Conservation (phyloP, 92 coral and sea anemone species). For the Anthopleura xanthogrammica region DNA sequence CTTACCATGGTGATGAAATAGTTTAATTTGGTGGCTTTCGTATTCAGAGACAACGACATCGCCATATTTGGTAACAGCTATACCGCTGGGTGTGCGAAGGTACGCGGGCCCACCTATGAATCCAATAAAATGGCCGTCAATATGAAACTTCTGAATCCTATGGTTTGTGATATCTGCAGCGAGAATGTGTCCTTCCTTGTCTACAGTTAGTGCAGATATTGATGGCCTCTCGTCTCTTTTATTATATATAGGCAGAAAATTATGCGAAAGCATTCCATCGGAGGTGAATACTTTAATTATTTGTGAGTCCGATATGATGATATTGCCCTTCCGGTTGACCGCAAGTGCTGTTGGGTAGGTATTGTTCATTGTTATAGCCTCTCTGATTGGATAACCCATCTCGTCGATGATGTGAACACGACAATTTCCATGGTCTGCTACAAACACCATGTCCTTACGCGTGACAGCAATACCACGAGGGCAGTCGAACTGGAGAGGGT, state of each 20-base stretch:
- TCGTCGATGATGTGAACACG: slow-evolving; percentile 65
- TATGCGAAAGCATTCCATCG: slow-evolving; percentile 68
- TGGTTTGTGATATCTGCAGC: slow-evolving; percentile 76
- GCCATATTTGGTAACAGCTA: slow-evolving; percentile 70
- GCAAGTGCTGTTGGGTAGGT: slow-evolving; percentile 72
- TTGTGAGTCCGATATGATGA: slow-evolving; percentile 76
- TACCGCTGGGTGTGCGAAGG: slow-evolving; percentile 86
- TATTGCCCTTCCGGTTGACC: slow-evolving; percentile 68
- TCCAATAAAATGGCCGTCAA: slow-evolving; percentile 84
- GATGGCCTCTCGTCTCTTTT: slow-evolving; percentile 74
- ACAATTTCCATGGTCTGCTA: slow-evolving; percentile 77
- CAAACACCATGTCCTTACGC: slow-evolving; percentile 53
- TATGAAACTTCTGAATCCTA: slow-evolving; percentile 84
- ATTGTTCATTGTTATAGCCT: slow-evolving; percentile 73
- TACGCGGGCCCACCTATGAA: slow-evolving; percentile 84
- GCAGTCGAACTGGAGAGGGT: slow-evolving; percentile 72
- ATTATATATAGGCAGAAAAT: slow-evolving; percentile 83
- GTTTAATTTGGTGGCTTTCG: slow-evolving; percentile 71
- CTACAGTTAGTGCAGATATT: slow-evolving; percentile 77
- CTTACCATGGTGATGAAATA: slow-evolving; percentile 65
- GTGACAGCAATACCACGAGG: slow-evolving; percentile 72
- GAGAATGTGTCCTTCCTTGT: slow-evolving; percentile 68
- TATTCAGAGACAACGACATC: slow-evolving; percentile 81
- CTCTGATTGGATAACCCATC: slow-evolving; percentile 63
- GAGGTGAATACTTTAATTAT: slow-evolving; percentile 87